phyloP scores from a whole-genome alignment of 2,888 invertebrate species.

The Papilio protenor region DNA sequence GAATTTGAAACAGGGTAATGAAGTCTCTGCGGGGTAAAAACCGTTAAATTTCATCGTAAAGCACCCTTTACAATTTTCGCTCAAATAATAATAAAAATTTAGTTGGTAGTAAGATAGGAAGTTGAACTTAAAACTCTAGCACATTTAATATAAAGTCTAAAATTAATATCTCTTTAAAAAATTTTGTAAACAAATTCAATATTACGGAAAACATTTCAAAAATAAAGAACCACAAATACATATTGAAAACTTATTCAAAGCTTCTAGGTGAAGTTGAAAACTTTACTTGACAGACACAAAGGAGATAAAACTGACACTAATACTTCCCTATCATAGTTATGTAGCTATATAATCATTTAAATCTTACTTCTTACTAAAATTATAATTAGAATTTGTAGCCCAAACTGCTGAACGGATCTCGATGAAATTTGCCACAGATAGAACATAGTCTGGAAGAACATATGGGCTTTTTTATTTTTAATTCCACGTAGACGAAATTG shows the following conservation, averaged over 20 bases:
- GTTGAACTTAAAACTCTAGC: constrained; percentile 14
- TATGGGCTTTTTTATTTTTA: too few species aligned
- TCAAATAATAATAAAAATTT: constrained; percentile 42
- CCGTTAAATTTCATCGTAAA: constrained; percentile 46
- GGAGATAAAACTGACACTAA: too few species aligned
- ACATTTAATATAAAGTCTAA: not conserved
- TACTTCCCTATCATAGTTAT: too few species aligned
- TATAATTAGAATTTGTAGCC: too few species aligned
- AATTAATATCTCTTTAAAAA: not conserved
- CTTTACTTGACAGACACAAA: not conserved
- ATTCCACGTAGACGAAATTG: too few species aligned
- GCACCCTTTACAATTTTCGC: constrained; percentile 45
- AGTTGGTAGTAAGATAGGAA: constrained; percentile 1
- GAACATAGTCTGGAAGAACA: too few species aligned
- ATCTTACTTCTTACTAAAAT: too few species aligned
- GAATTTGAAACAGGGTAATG: constrained; percentile 43
- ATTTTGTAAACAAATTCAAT: not conserved
- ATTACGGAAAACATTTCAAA: not conserved
- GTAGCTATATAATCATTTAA: too few species aligned
- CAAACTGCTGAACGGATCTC: too few species aligned
- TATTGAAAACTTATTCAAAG: not conserved
- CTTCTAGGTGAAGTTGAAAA: not conserved
- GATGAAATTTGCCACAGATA: too few species aligned
- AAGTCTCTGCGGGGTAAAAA: constrained; percentile 47
- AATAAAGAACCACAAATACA: not conserved